These are phyloP conservation scores for Cryptotermes secundus DNA, from an alignment of 1,140 invertebrate species.

Conservation along the genomic window DNA sequence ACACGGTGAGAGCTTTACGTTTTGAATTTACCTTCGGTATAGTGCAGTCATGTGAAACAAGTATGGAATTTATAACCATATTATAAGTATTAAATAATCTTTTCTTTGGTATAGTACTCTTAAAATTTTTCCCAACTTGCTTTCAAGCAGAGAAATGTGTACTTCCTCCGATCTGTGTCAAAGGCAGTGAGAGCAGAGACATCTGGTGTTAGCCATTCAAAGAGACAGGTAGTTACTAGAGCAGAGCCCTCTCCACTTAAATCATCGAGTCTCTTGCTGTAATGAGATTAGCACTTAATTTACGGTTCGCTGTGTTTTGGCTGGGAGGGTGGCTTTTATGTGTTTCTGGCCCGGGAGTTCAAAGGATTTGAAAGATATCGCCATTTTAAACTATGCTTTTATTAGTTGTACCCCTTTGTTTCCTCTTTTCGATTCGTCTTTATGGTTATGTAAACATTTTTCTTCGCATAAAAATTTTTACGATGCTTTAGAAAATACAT, in stretches of 20 bases:
- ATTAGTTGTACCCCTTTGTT: conserved; percentile 20
- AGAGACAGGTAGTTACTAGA: not conserved
- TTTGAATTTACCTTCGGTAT: too few relatives aligned
- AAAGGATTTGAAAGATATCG: conserved; percentile 1
- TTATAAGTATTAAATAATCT: too few relatives aligned
- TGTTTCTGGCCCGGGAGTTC: not conserved
- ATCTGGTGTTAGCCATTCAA: conserved; percentile 2
- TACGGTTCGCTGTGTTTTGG: not conserved
- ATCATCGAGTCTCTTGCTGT: conserved; percentile 4
- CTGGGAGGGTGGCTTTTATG: not conserved
- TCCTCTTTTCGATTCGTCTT: not conserved
- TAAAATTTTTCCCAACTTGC: too few relatives aligned
- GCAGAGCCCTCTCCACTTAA: not conserved
- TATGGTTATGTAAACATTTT: conserved; percentile 2
- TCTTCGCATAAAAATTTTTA: not conserved
- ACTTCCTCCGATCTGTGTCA: not conserved
- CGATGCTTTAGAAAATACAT: not conserved
- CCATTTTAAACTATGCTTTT: conserved; percentile 17
- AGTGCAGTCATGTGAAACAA: too few relatives aligned
- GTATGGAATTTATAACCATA: too few relatives aligned
- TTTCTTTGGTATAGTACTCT: too few relatives aligned
- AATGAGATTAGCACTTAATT: conserved; percentile 4
- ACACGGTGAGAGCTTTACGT: too few relatives aligned
- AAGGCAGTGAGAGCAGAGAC: not conserved
- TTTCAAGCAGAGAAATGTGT: too few relatives aligned